These are phyloP conservation scores for Rhodeus uyekii DNA, from an alignment of 2,797 vertebrate species.

Conservation along the genomic window DNA sequence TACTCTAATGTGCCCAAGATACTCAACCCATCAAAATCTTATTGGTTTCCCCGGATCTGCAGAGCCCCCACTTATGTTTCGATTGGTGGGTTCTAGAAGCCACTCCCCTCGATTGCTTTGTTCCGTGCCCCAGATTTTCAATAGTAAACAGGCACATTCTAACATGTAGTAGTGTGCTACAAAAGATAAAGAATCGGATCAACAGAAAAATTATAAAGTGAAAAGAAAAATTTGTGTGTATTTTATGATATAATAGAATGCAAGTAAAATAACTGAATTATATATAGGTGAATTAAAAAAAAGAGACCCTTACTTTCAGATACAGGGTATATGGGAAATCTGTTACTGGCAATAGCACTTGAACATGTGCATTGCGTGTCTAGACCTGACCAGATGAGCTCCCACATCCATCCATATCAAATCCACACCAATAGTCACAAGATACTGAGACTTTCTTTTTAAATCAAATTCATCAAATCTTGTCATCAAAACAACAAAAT, in stretches of 20 bases:
- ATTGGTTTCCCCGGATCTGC: constrained; percentile 59
- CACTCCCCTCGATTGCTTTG: constrained; percentile 50
- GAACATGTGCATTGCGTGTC: constrained; percentile 75
- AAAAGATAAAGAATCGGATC: background rate
- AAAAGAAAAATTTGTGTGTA: background rate
- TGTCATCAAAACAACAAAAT: background rate
- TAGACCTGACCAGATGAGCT: constrained; percentile 68
- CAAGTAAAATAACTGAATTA: background rate
- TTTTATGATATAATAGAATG: background rate
- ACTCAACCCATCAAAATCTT: constrained; percentile 30
- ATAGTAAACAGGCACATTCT: constrained; percentile 25
- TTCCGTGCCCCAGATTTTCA: constrained; percentile 54
- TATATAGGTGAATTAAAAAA: background rate
- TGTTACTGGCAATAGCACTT: constrained; percentile 16
- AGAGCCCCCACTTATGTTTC: constrained; percentile 48
- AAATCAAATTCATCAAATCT: background rate
- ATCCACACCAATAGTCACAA: constrained; percentile 64
- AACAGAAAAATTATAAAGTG: background rate
- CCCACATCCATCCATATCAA: constrained; percentile 61
- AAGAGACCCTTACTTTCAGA: background rate
- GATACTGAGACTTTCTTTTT: constrained; percentile 51
- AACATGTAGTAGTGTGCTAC: constrained; percentile 10
- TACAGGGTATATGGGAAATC: background rate
- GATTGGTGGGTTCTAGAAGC: constrained; percentile 50
- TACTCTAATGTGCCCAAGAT: constrained; percentile 33